phyloP scores from a whole-genome alignment of 2,113 vertebrate species.

The Actenoides hombroni region DNA sequence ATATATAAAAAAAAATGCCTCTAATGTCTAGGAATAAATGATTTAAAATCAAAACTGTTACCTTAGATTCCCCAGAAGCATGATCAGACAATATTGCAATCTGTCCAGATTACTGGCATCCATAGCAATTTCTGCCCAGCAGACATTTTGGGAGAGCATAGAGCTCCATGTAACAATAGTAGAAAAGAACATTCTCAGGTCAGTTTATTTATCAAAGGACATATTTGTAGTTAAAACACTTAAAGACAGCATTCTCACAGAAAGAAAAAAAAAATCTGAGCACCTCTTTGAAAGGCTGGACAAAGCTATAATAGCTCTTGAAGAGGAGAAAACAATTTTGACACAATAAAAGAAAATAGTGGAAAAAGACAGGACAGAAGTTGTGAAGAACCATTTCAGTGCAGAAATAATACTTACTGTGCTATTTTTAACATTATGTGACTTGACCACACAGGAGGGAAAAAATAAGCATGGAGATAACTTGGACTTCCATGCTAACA shows the following conservation, averaged over 20 bases:
- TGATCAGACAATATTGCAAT: not conserved
- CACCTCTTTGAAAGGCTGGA: not conserved
- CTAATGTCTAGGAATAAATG: not conserved
- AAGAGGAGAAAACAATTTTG: not conserved
- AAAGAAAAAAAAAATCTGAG: not conserved
- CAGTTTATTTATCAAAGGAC: conserved; percentile 28
- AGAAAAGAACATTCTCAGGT: not conserved
- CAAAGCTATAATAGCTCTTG: not conserved
- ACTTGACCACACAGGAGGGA: fast-evolving
- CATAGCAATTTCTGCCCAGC: not conserved
- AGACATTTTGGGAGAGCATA: not conserved
- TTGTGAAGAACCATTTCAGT: not conserved
- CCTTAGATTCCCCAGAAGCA: conserved; percentile 8
- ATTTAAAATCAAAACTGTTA: not conserved
- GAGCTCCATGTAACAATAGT: not conserved
- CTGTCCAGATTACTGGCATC: not conserved
- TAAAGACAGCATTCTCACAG: not conserved
- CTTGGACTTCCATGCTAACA: not conserved
- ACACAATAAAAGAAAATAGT: not conserved
- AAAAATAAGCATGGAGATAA: not conserved
- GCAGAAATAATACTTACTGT: not conserved
- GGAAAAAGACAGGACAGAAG: not conserved
- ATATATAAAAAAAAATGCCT: not conserved
- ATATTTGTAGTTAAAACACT: not conserved
- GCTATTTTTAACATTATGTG: not conserved